Base-by-base conservation (phyloP, 2,888 invertebrate species). In the Amiota minor region DNA sequence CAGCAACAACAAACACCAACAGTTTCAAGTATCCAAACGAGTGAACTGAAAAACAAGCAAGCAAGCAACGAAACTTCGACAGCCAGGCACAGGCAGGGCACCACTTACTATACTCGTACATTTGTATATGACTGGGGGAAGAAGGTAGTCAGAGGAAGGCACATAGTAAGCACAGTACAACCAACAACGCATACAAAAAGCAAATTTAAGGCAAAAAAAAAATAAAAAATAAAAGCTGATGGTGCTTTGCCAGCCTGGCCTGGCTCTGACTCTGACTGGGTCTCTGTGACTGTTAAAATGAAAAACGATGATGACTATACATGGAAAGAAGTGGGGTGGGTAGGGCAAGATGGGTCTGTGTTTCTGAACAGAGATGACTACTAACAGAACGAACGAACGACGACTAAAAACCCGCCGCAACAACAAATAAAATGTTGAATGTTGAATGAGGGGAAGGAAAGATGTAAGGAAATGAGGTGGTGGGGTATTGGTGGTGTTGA, bases 21-120 rank as follows among this genome's bases (percentile, higher is more conserved):
- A 61, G 20, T 55, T 68, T 45, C 62, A 72, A 72, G 78, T 78
- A 76, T 78, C 78, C 78, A 78, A 78, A 76, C 78, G 78, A 78
- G 72, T 74, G 78, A 78, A 78, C 78, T 78, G 78, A 78, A 78
- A 78, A 78, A 78, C 75, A 78, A 78, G 78, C 78, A 59, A 74
- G 61, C 59, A 71, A 59, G 56, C 56, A 18, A 35, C 35, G 6
- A 35, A 35, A 35, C 35, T 35, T 35, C 35, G 35, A 35, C 35
- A 35, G 35, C 76, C 80, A 79, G 80, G 77, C 62, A 16, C 62
- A 16, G n/a, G 45, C 64, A 18, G 56, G 11, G 18, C 59, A 59
- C 18, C 12, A 47, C 69, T 71, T 74, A 76, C 74, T 71, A 35
- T 35, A 35, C n/a, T n/a, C n/a, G n/a, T n/a, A n/a, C n/a, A n/a